These are phyloP conservation scores for Tachystola acroxantha DNA, from an alignment of 2,888 invertebrate species.

Conservation along the genomic window DNA sequence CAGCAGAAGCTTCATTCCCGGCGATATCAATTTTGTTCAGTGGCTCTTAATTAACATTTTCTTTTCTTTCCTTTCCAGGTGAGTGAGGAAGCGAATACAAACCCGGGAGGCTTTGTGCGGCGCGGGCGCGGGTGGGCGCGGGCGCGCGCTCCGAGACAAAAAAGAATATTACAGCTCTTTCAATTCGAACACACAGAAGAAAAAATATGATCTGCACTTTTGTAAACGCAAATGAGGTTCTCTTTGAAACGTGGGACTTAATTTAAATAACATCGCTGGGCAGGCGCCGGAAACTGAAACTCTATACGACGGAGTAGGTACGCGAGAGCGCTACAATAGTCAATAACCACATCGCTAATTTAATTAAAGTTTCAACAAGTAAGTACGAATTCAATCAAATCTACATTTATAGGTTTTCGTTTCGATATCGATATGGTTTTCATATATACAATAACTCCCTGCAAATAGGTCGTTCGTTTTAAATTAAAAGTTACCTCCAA, in stretches of 20 bases:
- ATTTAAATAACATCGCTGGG: constrained; percentile 57
- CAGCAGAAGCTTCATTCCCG: constrained; percentile 53
- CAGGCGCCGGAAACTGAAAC: constrained; percentile 25
- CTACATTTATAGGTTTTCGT: constrained; percentile 2
- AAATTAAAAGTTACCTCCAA: too few species aligned
- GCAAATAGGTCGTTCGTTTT: constrained; percentile 1
- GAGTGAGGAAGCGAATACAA: constrained; percentile 69
- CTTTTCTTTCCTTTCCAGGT: constrained; percentile 76
- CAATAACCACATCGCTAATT: neutral
- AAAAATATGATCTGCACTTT: constrained; percentile 74
- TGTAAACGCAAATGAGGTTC: constrained; percentile 71
- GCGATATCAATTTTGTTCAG: constrained; percentile 72
- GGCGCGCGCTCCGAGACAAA: constrained; percentile 49
- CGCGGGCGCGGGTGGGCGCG: constrained; percentile 40
- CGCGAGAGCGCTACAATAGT: neutral
- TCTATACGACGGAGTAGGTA: constrained; percentile 7
- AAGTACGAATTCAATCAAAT: constrained; percentile 1
- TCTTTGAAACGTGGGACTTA: constrained; percentile 60
- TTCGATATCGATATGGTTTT: constrained; percentile 3
- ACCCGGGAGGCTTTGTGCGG: constrained; percentile 60
- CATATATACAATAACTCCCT: neutral
- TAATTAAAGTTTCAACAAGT: neutral
- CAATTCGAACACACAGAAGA: constrained; percentile 64
- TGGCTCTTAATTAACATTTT: constrained; percentile 76
- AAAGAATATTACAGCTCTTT: constrained; percentile 71